phyloP scores from a whole-genome alignment of 2,888 invertebrate species.

The Germaria angustata region DNA sequence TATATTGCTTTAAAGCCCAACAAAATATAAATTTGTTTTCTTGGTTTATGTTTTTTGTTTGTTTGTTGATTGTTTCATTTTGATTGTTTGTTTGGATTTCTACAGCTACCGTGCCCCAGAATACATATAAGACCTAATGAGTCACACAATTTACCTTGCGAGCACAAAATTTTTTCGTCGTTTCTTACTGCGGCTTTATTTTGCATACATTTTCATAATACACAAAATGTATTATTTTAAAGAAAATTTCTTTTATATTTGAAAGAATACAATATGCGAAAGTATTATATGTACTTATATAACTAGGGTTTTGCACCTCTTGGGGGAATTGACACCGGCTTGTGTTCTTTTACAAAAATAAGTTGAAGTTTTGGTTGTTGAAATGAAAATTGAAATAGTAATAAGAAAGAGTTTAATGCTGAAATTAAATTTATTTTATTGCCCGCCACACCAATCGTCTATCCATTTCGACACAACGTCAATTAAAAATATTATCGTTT shows the following conservation, averaged over 20 bases:
- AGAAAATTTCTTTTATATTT: background rate
- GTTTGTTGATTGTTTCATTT: constrained; percentile 36
- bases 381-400: too few relatives aligned
- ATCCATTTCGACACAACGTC: too few relatives aligned
- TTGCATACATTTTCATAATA: constrained; percentile 35
- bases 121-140: constrained; percentile 33
- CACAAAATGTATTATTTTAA: background rate
- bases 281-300: too few relatives aligned
- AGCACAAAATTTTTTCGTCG: background rate
- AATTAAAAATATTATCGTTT: too few relatives aligned
- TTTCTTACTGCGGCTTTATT: constrained; percentile 20
- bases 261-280: constrained; percentile 5
- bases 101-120: constrained; percentile 44
- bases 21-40: constrained; percentile 39
- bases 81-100: constrained; percentile 35
- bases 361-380: too few relatives aligned
- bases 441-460: too few relatives aligned
- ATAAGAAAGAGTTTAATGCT: too few relatives aligned
- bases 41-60: constrained; percentile 37
- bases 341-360: too few relatives aligned
- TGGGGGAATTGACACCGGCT: background rate
- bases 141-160: constrained; percentile 42
- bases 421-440: too few relatives aligned
- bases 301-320: background rate
- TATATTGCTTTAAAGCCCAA: constrained; percentile 12